Conservation (phyloP, 1,140 invertebrate genomes). For the Bombus superbus region DNA sequence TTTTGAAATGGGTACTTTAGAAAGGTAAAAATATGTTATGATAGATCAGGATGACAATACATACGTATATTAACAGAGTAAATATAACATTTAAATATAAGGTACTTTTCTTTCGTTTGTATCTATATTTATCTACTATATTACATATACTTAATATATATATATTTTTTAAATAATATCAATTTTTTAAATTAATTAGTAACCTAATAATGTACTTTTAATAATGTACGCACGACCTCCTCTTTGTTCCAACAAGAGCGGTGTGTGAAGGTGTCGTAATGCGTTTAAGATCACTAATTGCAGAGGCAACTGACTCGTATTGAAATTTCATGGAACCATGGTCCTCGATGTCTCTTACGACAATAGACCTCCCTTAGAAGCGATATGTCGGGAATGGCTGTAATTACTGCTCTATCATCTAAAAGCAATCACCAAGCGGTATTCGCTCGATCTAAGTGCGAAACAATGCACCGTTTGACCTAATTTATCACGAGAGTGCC, state of each 20-base stretch:
- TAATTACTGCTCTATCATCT: conserved; percentile 56
- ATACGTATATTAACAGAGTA: not conserved
- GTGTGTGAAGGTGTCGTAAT: conserved; percentile 57
- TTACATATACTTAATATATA: not conserved
- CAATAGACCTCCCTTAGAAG: conserved; percentile 46
- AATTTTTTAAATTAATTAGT: not conserved
- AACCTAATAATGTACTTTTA: not conserved
- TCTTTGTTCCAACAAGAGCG: conserved; percentile 48
- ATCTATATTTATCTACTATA: not conserved
- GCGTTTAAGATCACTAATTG: conserved; percentile 64
- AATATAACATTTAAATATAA: not conserved
- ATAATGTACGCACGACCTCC: not conserved
- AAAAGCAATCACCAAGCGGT: conserved; percentile 54
- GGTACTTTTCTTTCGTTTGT: not conserved
- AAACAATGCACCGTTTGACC: conserved; percentile 37
- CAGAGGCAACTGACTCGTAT: conserved; percentile 30
- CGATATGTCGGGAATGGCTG: conserved; percentile 46
- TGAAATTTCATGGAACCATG: conserved; percentile 46
- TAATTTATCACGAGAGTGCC: conserved; percentile 24
- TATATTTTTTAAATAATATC: not conserved
- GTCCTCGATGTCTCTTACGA: conserved; percentile 33
- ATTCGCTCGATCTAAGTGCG: conserved; percentile 39
- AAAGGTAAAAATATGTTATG: not conserved
- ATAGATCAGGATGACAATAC: not conserved
- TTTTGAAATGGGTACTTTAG: not conserved